Percentiles rank a stretch among this genome's conserved stretches.
phyloP scores from a whole-genome alignment of 2,113 vertebrate genomes.

The Panthera uncia region DNA sequence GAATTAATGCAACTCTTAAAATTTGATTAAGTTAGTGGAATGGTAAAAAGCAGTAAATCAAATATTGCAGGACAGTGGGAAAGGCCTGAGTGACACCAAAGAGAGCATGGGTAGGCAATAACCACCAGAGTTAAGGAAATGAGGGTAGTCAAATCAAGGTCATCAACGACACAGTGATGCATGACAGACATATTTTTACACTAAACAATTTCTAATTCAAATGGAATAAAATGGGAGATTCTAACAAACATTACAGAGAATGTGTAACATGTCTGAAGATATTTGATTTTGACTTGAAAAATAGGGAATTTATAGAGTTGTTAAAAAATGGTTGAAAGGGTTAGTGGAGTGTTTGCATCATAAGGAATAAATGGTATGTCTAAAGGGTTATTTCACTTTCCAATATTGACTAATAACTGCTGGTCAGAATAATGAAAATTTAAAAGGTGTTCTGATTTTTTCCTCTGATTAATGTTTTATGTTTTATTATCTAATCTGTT shows the following conservation, averaged over 20 bases:
- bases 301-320: neutral
- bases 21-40: neutral
- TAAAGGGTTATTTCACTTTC: neutral
- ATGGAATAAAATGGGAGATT: neutral
- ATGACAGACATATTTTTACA: neutral
- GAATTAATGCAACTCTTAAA: neutral
- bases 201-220: neutral
- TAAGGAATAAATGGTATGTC: neutral
- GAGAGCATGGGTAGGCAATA: rapidly evolving
- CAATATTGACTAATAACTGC: neutral
- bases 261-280: neutral
- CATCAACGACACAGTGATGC: neutral
- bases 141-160: neutral
- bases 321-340: neutral
- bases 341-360: neutral
- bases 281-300: neutral
- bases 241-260: neutral
- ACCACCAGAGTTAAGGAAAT: neutral
- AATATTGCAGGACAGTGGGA: rapidly evolving
- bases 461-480: neutral
- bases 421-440: neutral
- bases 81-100: neutral
- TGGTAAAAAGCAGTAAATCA: neutral
- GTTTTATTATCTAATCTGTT: conserved; percentile 10
- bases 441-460: neutral